These are phyloP conservation scores for Echinops telfairi DNA, from an alignment of 2,113 vertebrate genomes.

Conservation along the genomic window DNA sequence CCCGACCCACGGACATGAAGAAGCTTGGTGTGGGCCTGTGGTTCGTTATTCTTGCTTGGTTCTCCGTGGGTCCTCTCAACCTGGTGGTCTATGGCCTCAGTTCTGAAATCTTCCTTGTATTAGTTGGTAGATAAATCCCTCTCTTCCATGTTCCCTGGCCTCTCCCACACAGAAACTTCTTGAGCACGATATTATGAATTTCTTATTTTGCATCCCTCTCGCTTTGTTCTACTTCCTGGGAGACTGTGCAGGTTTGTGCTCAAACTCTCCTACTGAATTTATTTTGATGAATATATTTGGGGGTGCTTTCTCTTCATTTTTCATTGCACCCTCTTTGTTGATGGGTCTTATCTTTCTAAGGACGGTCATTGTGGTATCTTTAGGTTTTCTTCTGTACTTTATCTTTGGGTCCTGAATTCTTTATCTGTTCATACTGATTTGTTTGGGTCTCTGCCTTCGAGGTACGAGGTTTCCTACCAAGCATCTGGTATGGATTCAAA, in stretches of 20 bases:
- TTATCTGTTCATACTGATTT: slow-evolving; percentile 35
- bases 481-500: background rate
- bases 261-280: background rate
- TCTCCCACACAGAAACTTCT: slow-evolving; percentile 15
- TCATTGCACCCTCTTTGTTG: background rate
- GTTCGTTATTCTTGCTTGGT: background rate
- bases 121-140: background rate
- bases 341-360: background rate
- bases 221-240: slow-evolving; percentile 22
- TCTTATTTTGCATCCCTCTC: background rate
- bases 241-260: background rate
- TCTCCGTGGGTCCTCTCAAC: background rate
- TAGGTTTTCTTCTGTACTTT: background rate
- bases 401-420: background rate
- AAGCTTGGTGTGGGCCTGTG: background rate
- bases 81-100: background rate
- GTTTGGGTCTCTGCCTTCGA: slow-evolving; percentile 51
- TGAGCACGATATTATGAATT: background rate
- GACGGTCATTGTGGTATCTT: background rate
- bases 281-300: background rate
- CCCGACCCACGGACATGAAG: background rate
- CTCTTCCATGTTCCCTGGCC: background rate
- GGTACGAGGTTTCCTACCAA: background rate
- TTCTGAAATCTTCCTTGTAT: background rate
- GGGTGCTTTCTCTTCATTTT: background rate